These are phyloP conservation scores for Steatornis caripensis DNA, from an alignment of 2,113 vertebrate genomes.

Conservation along the genomic window DNA sequence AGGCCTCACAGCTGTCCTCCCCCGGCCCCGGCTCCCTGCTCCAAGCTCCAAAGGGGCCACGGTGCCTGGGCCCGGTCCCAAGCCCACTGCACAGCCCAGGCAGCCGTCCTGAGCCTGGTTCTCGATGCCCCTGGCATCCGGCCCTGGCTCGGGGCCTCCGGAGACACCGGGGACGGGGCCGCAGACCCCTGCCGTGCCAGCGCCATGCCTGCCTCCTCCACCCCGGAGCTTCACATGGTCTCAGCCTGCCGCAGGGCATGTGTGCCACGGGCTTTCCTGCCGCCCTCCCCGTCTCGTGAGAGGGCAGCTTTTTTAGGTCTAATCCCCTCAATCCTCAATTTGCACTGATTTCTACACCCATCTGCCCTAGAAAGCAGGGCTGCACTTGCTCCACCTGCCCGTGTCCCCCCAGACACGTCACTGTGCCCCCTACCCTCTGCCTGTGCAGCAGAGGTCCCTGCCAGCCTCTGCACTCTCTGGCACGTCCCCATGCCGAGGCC, in stretches of 20 bases:
- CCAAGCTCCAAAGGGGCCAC: not conserved
- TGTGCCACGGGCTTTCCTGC: fast-evolving
- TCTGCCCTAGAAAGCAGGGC: fast-evolving
- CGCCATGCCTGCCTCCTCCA: not conserved
- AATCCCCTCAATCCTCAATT: not conserved
- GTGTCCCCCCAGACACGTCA: not conserved
- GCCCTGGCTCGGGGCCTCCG: not conserved
- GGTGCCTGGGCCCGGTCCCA: not conserved
- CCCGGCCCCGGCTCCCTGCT: no score
- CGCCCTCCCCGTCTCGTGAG: not conserved
- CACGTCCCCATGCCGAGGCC: fast-evolving
- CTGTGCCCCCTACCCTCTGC: not conserved
- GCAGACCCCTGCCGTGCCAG: not conserved
- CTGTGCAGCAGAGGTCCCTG: not conserved
- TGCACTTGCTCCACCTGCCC: fast-evolving
- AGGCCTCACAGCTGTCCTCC: not conserved
- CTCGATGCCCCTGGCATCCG: fast-evolving
- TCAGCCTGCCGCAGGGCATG: fast-evolving
- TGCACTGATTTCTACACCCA: not conserved
- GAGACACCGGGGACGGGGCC: no score
- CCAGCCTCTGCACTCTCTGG: not conserved
- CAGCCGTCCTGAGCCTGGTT: not conserved
- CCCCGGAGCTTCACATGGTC: not conserved
- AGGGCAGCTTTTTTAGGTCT: not conserved
- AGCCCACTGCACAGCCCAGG: not conserved